phyloP scores from a whole-genome alignment of 2,113 vertebrate species.

The Trogon melanurus region DNA sequence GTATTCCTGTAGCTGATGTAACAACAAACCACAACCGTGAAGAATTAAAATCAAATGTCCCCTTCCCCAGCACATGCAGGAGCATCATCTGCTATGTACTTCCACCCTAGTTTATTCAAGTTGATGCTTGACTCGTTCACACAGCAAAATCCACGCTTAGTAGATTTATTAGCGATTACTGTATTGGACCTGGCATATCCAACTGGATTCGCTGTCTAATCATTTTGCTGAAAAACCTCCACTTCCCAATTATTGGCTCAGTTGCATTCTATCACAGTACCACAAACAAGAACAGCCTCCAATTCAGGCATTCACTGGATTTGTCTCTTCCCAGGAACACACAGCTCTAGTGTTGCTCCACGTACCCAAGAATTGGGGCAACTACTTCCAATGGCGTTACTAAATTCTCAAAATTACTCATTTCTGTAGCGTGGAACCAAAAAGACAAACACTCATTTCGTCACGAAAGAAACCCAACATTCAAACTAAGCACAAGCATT shows the following conservation, averaged over 20 bases:
- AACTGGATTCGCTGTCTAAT: background rate
- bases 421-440: background rate
- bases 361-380: background rate
- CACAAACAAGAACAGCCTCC: background rate
- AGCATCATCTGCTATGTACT: background rate
- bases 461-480: background rate
- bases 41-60: background rate
- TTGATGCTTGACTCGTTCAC: background rate
- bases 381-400: background rate
- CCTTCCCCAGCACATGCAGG: background rate
- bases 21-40: background rate
- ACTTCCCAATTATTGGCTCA: background rate
- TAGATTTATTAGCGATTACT: background rate
- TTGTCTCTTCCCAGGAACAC: background rate
- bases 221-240: background rate
- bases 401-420: background rate
- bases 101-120: background rate
- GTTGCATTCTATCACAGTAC: background rate
- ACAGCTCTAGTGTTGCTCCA: background rate
- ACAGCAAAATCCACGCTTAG: background rate
- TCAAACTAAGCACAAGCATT: background rate
- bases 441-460: background rate
- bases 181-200: background rate
- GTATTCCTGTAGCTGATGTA: background rate
- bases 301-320: background rate